A percentile compares a stretch with the other conserved stretches of the same genome.
These are phyloP conservation scores for Sapajus apella DNA, from an alignment of 2,113 vertebrate species.

Conservation along the genomic window DNA sequence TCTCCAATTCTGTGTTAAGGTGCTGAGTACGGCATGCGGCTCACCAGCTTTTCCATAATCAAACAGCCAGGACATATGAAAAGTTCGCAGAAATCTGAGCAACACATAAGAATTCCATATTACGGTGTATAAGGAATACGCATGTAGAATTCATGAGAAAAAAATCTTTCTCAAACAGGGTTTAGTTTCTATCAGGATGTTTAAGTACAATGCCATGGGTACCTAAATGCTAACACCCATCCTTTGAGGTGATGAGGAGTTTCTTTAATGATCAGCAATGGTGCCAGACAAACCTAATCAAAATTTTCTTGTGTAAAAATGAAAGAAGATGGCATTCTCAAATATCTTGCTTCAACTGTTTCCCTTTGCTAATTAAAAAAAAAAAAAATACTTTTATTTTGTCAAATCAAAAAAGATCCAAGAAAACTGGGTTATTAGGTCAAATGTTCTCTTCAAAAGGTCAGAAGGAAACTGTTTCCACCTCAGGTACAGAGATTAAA, in stretches of 20 bases:
- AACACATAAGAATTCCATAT: background rate
- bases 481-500: background rate
- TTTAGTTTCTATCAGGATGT: background rate
- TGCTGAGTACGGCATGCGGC: background rate
- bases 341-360: background rate
- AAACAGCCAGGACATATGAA: background rate
- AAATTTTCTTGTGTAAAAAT: background rate
- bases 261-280: background rate
- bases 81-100: background rate
- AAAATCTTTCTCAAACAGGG: background rate
- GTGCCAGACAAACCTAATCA: background rate
- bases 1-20: background rate
- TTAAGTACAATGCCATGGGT: background rate
- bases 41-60: background rate
- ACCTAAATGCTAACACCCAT: background rate
- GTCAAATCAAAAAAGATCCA: background rate
- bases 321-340: background rate
- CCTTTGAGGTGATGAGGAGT: background rate
- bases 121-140: background rate
- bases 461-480: conserved; percentile 20
- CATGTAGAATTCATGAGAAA: background rate
- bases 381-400: background rate
- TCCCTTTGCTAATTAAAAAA: background rate
- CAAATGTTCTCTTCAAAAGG: background rate
- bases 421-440: background rate